A percentile compares a stretch with the other conserved stretches of the same genome.
Evolutionary conservation across 2,888 invertebrate genomes (phyloP).

Genomic region (Synanthedon andrenaeformis): DNA sequence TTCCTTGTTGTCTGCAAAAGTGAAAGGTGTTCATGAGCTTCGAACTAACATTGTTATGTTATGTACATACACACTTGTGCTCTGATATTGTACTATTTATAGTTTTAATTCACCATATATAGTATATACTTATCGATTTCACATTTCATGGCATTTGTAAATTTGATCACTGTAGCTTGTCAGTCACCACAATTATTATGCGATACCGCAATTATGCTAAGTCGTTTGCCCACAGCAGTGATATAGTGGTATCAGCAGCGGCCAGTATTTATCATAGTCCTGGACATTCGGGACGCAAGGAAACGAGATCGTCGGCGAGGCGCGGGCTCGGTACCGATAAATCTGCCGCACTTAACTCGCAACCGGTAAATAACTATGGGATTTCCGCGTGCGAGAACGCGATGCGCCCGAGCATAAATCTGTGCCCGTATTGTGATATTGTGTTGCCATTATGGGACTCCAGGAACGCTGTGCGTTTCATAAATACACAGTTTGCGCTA

Average conservation of each 20-base stretch:
- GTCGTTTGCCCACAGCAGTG: slow-evolving; percentile 25
- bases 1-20: not conserved
- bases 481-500: slow-evolving; percentile 47
- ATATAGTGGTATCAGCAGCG: slow-evolving; percentile 32
- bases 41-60: no score
- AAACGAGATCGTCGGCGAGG: slow-evolving; percentile 51
- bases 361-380: slow-evolving; percentile 71
- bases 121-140: no score
- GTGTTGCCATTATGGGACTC: slow-evolving; percentile 66
- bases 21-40: not conserved
- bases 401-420: slow-evolving; percentile 67
- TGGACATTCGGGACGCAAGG: slow-evolving; percentile 44
- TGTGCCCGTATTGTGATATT: slow-evolving; percentile 69
- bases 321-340: slow-evolving; percentile 55
- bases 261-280: slow-evolving; percentile 24
- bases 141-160: not conserved
- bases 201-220: slow-evolving; percentile 24
- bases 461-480: slow-evolving; percentile 51
- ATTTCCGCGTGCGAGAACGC: slow-evolving; percentile 68
- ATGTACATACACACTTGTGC: no score
- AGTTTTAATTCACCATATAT: no score
- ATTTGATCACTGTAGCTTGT: not conserved
- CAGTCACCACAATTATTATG: not conserved
- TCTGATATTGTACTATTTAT: no score
- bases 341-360: slow-evolving; percentile 69